Percentiles rank a stretch among this genome's conserved stretches.
These are phyloP conservation scores for Phasianus colchicus DNA, from an alignment of 2,113 vertebrate species.

Conservation along the genomic window DNA sequence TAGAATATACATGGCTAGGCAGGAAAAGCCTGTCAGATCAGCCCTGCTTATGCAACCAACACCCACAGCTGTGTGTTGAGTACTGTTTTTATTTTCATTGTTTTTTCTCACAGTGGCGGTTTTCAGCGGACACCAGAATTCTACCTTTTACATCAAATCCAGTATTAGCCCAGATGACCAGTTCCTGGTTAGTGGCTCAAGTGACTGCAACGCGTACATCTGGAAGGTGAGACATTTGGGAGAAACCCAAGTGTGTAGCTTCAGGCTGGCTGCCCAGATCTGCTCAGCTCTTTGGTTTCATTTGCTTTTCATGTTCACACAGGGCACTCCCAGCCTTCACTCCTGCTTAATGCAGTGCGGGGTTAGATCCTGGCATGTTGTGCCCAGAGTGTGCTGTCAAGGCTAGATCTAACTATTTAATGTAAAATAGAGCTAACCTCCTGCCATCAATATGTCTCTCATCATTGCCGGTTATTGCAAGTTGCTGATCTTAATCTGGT, in stretches of 20 bases:
- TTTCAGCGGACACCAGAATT: conserved; percentile 94
- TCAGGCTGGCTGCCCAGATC: not conserved
- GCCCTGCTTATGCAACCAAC: not conserved
- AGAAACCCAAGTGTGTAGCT: not conserved
- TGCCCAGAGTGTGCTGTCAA: not conserved
- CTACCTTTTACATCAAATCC: conserved; percentile 95
- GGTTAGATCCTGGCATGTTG: not conserved
- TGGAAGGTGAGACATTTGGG: conserved; percentile 87
- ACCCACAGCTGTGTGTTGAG: not conserved
- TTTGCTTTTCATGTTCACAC: not conserved
- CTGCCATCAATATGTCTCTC: not conserved
- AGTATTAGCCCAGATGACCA: conserved; percentile 92
- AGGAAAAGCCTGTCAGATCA: conserved; percentile 57
- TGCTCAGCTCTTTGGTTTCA: not conserved
- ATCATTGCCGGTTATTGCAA: conserved; percentile 23
- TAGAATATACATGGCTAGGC: not conserved
- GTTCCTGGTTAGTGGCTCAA: conserved; percentile 95
- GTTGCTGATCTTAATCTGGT: conserved; percentile 51
- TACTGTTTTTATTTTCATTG: not conserved
- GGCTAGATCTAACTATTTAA: conserved; percentile 16
- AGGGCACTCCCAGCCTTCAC: not conserved
- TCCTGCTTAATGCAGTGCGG: not conserved
- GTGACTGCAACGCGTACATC: conserved; percentile 89
- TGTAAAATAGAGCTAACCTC: conserved; percentile 36
- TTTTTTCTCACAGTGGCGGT: conserved; percentile 79